These are phyloP conservation scores for Brachionus koreanus DNA, from an alignment of 1,140 invertebrate species.

Conservation along the genomic window DNA sequence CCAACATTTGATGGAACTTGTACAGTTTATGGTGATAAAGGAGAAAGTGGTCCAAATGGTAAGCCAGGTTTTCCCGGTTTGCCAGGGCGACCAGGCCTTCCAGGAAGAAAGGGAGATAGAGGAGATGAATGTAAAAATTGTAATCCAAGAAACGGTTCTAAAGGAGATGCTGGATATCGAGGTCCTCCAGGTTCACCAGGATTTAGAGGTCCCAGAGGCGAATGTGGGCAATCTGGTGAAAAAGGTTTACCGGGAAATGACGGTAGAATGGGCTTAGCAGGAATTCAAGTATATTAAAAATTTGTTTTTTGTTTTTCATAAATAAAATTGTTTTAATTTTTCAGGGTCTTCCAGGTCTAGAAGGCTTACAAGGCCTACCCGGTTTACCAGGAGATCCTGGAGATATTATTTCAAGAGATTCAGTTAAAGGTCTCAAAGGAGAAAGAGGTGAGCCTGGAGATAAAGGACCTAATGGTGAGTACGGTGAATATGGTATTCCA, in stretches of 20 bases:
- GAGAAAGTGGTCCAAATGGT: not conserved
- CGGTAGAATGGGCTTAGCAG: conserved; percentile 1
- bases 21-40: not conserved
- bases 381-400: conserved; percentile 27
- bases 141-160: not conserved
- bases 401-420: not conserved
- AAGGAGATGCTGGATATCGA: conserved; percentile 1
- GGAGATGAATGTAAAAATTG: conserved; percentile 42
- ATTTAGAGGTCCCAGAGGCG: not conserved
- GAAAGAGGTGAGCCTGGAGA: conserved; percentile 10
- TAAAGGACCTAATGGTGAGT: conserved; percentile 2
- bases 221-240: conserved; percentile 3
- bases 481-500: conserved; percentile 9
- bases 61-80: not conserved
- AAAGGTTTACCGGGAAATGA: conserved; percentile 16
- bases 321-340: not conserved
- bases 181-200: not conserved
- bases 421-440: conserved; percentile 3
- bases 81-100: not conserved
- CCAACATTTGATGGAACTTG: conserved; percentile 3
- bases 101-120: not conserved
- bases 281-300: conserved; percentile 1
- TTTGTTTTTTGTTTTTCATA: not conserved
- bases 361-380: conserved; percentile 22
- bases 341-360: conserved; percentile 11